Base-by-base conservation (phyloP, 1,140 invertebrate genomes). In the Phthorimaea operculella region DNA sequence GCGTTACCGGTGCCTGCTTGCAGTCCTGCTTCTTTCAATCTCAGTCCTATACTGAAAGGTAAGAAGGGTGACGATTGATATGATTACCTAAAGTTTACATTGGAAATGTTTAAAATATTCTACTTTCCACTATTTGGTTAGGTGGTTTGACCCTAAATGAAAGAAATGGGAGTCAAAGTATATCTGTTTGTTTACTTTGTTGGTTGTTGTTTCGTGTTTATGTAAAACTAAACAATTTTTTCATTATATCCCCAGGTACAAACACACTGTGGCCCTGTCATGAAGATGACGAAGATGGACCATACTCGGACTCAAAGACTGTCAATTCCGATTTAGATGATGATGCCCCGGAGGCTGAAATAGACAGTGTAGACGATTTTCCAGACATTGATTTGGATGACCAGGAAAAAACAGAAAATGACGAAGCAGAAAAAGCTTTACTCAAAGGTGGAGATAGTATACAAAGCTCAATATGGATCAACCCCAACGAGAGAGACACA, bases 1-100 rank as follows among this genome's bases (percentile, higher is more conserved):
- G 86, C 88, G 36, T 64, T 92, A 21, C 90, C 90, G 11, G 87
- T 92, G 16, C 76, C 86, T 14, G 74, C 84, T 49, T 76, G 84
- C 54, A 89, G 88, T 56, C 89, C 90, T 3, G 86, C 83, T 2
- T 59, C 77, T 6, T 87, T 82, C 60, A 88, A 88, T 60, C 70
- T 80, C 0, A 75, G 84, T 42, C 85, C 83, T 33, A 82, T 86
- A 48, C 60, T 81, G 10, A 85, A 78, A 81, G 83, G 85, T 83
- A 60, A 1, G 10, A 15, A 47, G 3, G 1, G 9, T 42, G 14
- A 11, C 11, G 3, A n/a, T 42, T 42, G 34, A 8, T 36, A 12
- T 36, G 34, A n/a, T n/a, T n/a, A n/a, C n/a, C n/a, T n/a, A n/a
- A n/a, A n/a, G n/a, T n/a, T n/a, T n/a, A n/a, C n/a, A n/a, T n/a